Evolutionary conservation across 1,140 invertebrate genomes (phyloP), one percentile per base, ranked within the genome.

Genomic region (Oppia nitens): DNA sequence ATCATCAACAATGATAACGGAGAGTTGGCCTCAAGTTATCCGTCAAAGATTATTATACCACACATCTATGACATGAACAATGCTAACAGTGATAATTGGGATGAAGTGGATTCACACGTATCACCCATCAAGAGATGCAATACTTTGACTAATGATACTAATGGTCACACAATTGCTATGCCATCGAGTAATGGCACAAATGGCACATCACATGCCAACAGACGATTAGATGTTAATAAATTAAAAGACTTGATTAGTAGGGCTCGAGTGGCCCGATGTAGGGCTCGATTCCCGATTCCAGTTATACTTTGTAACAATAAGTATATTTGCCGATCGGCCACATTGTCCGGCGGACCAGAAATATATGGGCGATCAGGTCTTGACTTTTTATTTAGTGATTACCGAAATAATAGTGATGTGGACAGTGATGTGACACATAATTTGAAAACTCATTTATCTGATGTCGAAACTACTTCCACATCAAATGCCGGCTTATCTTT

Each of bases 291-390:
- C 74, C 83, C 83, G 28, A 71, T 84, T 45, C 84, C 85, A 40
- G 84, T 87, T 3, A 87, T 88, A 64, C 72, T 87, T 50, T 85
- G 78, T 66, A 79, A 83, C 60, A 83, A 83, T 51, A 85, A 84
- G 57, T 64, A 56, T 55, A 55, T 66, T 62, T 68, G 57, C 55
- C 69, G 81, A 45, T 83, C 81, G 17, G 77, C 80, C 1, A 83
- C 82, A 1, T 65, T 84, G 14, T 79, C 81, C 0, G 68, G 82
- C 53, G 81, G 82, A 53, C 78, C 81, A 9, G 85, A 87, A 71
- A 83, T 86, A 62, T 84, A 83, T 68, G 79, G 79, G 1, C 75
- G 83, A 47, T 76, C 75, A 28, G 78, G 78, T 4, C 71, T 78
- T 62, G 78, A 81, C 60, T 45, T 56, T 53, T 71, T 75, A 23